phyloP scores from a whole-genome alignment of 2,113 vertebrate species.

The Lepisosteus osseus region DNA sequence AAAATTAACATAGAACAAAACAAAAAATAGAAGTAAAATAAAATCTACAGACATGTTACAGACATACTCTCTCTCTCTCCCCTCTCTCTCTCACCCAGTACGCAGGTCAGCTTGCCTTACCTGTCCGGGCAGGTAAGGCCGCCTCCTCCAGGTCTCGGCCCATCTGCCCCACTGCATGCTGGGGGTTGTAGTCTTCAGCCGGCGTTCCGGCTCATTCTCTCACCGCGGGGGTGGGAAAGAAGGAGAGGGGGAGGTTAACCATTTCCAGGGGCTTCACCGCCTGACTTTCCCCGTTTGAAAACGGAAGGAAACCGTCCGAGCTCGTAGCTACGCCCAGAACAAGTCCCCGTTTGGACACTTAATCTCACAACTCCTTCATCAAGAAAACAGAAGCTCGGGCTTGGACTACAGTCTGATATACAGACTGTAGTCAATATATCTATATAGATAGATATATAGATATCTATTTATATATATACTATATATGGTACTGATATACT shows the following conservation, averaged over 20 bases:
- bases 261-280: neutral
- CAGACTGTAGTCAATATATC: too few relatives aligned
- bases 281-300: too few relatives aligned
- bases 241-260: neutral
- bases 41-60: too few relatives aligned
- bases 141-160: conserved; percentile 50
- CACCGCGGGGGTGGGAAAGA: neutral
- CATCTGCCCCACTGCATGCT: conserved; percentile 63
- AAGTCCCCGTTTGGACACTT: too few relatives aligned
- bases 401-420: too few relatives aligned
- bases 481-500: conserved; percentile 22
- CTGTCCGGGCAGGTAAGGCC: conserved; percentile 54
- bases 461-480: neutral
- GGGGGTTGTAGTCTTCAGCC: conserved; percentile 68
- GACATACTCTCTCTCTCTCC: too few relatives aligned
- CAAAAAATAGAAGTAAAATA: too few relatives aligned
- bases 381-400: too few relatives aligned
- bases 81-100: conserved; percentile 30
- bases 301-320: too few relatives aligned
- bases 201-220: conserved; percentile 16
- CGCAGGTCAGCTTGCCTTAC: conserved; percentile 54
- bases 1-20: too few relatives aligned
- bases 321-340: too few relatives aligned
- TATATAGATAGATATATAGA: conserved; percentile 1
- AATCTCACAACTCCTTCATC: too few relatives aligned